Percentiles rank a stretch among this genome's conserved stretches.
These are phyloP conservation scores for Hydrozoanthus tunicans DNA, from an alignment of 64 coral and sea anemone species.

Conservation along the genomic window DNA sequence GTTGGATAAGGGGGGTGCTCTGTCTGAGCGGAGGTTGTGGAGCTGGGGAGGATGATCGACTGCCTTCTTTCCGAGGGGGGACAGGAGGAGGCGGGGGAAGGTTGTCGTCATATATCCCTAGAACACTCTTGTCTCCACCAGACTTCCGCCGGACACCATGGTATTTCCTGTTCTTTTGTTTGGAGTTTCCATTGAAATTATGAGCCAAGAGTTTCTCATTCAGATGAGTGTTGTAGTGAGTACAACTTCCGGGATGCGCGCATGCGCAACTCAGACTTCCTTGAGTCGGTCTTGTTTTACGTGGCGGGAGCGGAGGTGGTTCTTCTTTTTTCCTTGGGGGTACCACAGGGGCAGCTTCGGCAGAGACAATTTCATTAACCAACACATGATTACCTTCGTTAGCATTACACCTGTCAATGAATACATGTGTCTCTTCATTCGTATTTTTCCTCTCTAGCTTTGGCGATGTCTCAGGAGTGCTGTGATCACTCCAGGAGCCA, in stretches of 20 bases:
- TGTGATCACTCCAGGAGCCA: conserved; percentile 32
- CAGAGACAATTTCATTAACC: not conserved
- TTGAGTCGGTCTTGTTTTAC: conserved; percentile 15
- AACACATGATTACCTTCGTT: not conserved
- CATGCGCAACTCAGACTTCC: not conserved
- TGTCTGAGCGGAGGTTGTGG: not conserved
- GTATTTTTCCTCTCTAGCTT: not conserved
- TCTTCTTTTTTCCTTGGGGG: conserved; percentile 51
- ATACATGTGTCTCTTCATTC: conserved; percentile 21
- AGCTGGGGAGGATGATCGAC: conserved; percentile 34
- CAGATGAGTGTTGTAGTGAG: not conserved
- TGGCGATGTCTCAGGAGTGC: not conserved
- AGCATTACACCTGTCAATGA: not conserved
- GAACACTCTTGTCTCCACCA: not conserved
- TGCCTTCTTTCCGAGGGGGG: conserved; percentile 42
- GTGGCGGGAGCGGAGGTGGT: conserved; percentile 48
- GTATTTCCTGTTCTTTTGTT: conserved; percentile 18
- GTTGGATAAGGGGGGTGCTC: conserved; percentile 32
- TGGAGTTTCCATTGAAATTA: not conserved
- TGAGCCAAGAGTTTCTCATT: not conserved
- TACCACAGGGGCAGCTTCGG: conserved; percentile 22
- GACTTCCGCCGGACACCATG: not conserved
- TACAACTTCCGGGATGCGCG: not conserved
- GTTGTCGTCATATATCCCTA: not conserved
- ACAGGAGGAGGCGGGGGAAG: conserved; percentile 39